A percentile compares a stretch with the other conserved stretches of the same genome.
phyloP scores from a whole-genome alignment of 2,113 vertebrate genomes.

The Cricetomys ansorgei region DNA sequence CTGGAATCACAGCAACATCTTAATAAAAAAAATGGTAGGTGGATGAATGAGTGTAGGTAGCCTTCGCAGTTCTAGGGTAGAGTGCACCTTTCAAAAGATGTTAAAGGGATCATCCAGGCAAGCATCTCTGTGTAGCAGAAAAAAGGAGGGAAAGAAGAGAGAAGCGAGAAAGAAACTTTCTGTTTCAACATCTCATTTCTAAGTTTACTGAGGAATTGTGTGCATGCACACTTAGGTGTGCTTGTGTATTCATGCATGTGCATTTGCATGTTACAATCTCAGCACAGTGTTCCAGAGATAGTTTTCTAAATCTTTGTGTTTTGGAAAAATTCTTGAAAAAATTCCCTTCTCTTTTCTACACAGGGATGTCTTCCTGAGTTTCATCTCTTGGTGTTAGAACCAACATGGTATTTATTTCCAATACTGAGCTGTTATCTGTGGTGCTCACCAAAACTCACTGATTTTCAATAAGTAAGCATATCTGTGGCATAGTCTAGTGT shows the following conservation, averaged over 20 bases:
- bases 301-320: neutral
- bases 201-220: neutral
- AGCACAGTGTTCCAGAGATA: neutral
- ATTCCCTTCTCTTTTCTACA: neutral
- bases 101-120: neutral
- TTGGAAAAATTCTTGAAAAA: neutral
- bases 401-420: neutral
- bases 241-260: too few species aligned
- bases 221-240: accelerated
- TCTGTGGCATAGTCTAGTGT: neutral
- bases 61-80: neutral
- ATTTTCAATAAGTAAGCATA: neutral
- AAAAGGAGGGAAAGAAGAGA: too few species aligned
- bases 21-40: neutral
- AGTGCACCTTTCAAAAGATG: conserved; percentile 7
- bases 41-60: neutral
- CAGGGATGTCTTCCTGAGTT: neutral
- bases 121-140: neutral
- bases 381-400: neutral
- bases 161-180: neutral
- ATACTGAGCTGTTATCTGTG: neutral
- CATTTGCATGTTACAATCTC: neutral
- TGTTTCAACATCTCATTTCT: neutral
- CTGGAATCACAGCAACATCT: neutral
- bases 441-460: neutral